phyloP scores from a whole-genome alignment of 2,888 invertebrate genomes.

The Aphodius sticticus region DNA sequence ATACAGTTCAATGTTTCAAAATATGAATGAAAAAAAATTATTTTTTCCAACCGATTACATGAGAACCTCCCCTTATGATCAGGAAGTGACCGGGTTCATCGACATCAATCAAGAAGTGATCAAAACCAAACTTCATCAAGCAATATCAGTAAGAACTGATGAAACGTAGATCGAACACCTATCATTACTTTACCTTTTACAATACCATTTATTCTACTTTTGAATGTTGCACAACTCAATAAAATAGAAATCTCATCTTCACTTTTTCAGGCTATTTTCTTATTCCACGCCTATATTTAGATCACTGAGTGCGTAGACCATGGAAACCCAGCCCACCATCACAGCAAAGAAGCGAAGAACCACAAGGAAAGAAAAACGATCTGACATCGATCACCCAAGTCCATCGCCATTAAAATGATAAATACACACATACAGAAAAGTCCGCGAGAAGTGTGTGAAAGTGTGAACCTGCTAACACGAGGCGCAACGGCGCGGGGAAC shows the following conservation, averaged over 20 bases:
- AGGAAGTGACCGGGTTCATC: too few species aligned
- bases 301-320: neutral
- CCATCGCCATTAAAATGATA: conserved; percentile 19
- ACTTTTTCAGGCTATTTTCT: neutral
- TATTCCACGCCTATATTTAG: neutral
- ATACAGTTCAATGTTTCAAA: too few species aligned
- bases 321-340: neutral
- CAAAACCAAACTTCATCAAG: too few species aligned
- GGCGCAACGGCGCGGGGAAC: conserved; percentile 16
- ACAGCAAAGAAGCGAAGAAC: neutral
- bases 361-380: conserved; percentile 6
- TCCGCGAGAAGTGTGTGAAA: conserved; percentile 33
- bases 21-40: too few species aligned
- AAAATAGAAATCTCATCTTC: neutral
- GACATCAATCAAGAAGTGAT: too few species aligned
- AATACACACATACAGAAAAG: conserved; percentile 17
- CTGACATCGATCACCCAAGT: neutral
- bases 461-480: conserved; percentile 41
- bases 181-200: too few species aligned
- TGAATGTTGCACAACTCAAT: neutral
- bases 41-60: too few species aligned
- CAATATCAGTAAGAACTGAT: too few species aligned
- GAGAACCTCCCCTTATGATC: too few species aligned
- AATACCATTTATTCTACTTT: too few species aligned
- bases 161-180: too few species aligned